Conservation (phyloP, 2,888 invertebrate species). For the Crematogaster levior region DNA sequence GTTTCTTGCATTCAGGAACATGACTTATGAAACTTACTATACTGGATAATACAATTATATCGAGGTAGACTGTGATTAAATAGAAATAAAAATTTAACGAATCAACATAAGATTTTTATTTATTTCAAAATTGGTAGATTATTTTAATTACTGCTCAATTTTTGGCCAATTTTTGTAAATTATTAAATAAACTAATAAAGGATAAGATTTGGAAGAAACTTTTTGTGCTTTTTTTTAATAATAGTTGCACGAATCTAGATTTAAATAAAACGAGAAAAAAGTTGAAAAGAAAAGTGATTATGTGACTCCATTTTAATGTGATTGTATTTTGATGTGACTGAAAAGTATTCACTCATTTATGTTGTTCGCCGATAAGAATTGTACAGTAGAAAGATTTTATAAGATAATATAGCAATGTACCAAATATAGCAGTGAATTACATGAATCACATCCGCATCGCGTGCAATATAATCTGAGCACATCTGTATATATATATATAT, state of each 20-base stretch:
- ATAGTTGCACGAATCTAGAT: background rate
- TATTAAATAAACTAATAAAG: background rate
- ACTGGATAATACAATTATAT: background rate
- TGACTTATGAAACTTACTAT: conserved; percentile 1
- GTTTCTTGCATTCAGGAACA: background rate
- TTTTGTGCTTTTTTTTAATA: background rate
- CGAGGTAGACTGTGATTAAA: background rate
- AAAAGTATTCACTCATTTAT: conserved; percentile 27
- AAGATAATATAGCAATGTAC: conserved; percentile 63
- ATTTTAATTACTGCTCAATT: background rate
- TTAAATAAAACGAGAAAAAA: conserved; percentile 6
- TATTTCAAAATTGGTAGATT: background rate
- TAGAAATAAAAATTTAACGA: background rate
- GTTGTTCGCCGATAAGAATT: conserved; percentile 57
- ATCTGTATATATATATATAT: background rate
- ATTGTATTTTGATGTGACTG: conserved; percentile 43
- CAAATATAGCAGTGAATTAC: conserved; percentile 69
- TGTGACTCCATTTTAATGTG: no score
- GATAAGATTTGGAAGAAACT: background rate
- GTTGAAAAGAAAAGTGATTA: background rate
- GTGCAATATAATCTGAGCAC: conserved; percentile 62
- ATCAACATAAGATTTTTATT: background rate
- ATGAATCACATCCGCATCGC: conserved; percentile 71
- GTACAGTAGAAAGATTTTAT: conserved; percentile 60
- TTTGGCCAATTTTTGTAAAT: background rate